Percentiles rank a stretch among this genome's conserved stretches.
Conservation (phyloP, 2,113 vertebrate genomes). For the Plecotus auritus region DNA sequence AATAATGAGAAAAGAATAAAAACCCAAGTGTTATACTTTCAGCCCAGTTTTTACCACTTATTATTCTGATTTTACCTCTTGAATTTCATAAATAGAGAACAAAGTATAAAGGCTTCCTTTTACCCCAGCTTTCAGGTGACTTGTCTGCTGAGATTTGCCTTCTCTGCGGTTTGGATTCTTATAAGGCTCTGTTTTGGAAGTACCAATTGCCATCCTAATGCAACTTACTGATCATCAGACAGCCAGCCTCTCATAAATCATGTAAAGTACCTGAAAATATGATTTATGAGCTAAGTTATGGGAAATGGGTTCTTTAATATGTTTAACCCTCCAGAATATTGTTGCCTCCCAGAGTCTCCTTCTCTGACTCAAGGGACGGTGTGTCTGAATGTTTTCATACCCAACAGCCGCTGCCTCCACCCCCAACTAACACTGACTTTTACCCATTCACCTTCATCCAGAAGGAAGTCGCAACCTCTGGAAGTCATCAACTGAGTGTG, state of each 20-base stretch:
- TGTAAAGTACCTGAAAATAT: conserved; percentile 76
- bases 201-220: conserved; percentile 69
- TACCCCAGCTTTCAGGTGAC: not conserved
- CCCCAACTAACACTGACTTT: not conserved
- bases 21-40: not conserved
- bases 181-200: conserved; percentile 59
- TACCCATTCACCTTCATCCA: not conserved
- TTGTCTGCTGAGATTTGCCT: conserved; percentile 4
- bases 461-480: not conserved
- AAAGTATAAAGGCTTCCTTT: not conserved
- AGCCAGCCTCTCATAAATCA: conserved; percentile 75
- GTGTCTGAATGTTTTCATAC: not conserved
- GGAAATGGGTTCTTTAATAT: conserved; percentile 72
- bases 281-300: conserved; percentile 75
- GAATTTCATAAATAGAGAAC: not conserved
- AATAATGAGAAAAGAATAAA: not conserved
- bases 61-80: not conserved
- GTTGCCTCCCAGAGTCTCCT: conserved; percentile 29
- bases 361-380: not conserved
- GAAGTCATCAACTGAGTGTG: conserved; percentile 11
- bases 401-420: not conserved
- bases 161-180: conserved; percentile 54
- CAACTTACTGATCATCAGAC: conserved; percentile 73
- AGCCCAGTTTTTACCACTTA: not conserved
- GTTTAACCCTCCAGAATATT: conserved; percentile 68